A percentile compares a stretch with the other conserved stretches of the same genome.
Conservation (phyloP, 2,113 vertebrate species). For the Gymnarchus niloticus region DNA sequence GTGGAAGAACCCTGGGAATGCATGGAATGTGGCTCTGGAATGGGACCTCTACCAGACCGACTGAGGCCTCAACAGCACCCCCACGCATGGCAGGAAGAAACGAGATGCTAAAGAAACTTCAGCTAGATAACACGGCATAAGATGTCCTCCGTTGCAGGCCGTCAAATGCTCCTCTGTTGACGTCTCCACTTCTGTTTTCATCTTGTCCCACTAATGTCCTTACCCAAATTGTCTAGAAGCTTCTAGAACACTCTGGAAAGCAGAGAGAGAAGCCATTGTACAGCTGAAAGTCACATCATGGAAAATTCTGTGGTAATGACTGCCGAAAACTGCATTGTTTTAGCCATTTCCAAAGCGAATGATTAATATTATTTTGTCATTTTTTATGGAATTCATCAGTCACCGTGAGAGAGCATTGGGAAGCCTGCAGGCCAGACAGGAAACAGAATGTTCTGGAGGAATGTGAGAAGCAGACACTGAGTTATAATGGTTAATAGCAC, state of each 20-base stretch:
- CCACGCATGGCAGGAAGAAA: not conserved
- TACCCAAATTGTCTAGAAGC: not conserved
- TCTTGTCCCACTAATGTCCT: not conserved
- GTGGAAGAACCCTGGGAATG: not conserved
- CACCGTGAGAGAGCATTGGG: not conserved
- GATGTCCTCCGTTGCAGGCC: not conserved
- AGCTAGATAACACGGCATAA: too few relatives aligned
- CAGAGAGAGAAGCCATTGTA: not conserved
- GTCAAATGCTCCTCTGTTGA: not conserved
- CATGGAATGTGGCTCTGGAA: not conserved
- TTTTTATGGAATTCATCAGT: not conserved
- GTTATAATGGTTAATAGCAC: not conserved
- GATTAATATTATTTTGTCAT: not conserved
- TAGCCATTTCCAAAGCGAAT: not conserved
- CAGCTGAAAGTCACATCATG: not conserved
- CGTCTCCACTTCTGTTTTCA: not conserved
- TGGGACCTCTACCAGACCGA: not conserved
- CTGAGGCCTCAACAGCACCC: not conserved
- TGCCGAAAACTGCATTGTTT: not conserved
- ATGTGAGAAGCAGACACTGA: not conserved
- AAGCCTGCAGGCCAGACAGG: too few relatives aligned
- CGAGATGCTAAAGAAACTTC: too few relatives aligned
- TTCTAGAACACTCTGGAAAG: conserved; percentile 8
- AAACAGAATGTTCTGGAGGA: not conserved
- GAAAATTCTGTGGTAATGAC: not conserved